Base-by-base conservation (phyloP, 2,797 vertebrate species). In the Chromobotia macracanthus region DNA sequence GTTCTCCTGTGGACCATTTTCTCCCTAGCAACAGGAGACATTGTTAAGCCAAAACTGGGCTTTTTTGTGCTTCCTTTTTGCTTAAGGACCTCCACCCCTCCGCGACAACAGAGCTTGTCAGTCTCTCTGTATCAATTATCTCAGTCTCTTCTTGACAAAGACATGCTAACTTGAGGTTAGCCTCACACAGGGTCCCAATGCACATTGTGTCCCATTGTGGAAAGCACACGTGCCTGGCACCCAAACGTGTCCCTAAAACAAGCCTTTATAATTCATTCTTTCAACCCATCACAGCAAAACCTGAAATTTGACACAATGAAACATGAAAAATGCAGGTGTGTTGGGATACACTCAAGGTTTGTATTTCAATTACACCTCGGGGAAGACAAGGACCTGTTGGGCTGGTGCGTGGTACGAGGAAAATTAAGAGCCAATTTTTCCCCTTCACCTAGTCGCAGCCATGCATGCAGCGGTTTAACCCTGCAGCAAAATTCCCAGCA, bases 81-180 rank as follows among this genome's bases (percentile, higher is more conserved):
- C 75, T 80, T 80, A 80, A 73, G 77, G 75, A 81, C 80, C 81
- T 84, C 77, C 74, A 64, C 77, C 79, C 75, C 83, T 85, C 77
- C 87, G 86, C 80, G 82, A 89, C 87, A 87, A 89, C 81, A 88
- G 86, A 89, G 86, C 81, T 60, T 87, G 87, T 85, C 84, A 83
- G 85, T 87, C 85, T 88, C 80, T 75, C 83, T 87, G 79, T 86
- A 90, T 91, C 87, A 90, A 91, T 93, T 91, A 90, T 90, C 88
- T 90, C 87, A 84, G 87, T 86, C 86, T 89, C 89, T 77, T 82
- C 86, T 75, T 85, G 85, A 92, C 88, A 92, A 89, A 90, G 86
- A 84, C 81, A 68, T 38, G 74, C 87, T 88, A 83, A 80, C 38
- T n/a, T 81, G 80, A 88, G 86, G 80, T 85, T 63, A 63, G 71